phyloP scores from a whole-genome alignment of 1,140 invertebrate genomes.

The Palaemon carinicauda region DNA sequence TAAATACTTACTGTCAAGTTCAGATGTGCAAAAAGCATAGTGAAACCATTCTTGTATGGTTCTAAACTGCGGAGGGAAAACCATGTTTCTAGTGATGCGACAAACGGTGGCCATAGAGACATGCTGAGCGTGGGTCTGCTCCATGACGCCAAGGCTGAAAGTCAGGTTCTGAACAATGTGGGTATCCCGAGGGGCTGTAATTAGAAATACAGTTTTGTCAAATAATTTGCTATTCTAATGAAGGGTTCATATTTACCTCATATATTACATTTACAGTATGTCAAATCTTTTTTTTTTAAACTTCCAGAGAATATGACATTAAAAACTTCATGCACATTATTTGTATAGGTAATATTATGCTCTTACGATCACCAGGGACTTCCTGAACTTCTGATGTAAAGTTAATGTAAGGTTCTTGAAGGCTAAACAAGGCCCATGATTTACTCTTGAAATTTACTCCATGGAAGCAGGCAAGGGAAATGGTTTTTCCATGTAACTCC shows the following conservation, averaged over 20 bases:
- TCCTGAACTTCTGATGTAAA: constrained; percentile 95
- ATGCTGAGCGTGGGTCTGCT: constrained; percentile 68
- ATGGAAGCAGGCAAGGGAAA: constrained; percentile 96
- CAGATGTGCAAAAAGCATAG: constrained; percentile 92
- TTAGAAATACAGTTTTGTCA: not conserved
- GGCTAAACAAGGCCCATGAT: constrained; percentile 94
- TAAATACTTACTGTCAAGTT: constrained; percentile 80
- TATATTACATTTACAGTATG: too few species aligned
- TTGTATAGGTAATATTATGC: not conserved
- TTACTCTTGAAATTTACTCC: constrained; percentile 97
- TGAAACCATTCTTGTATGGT: constrained; percentile 95
- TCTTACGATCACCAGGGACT: constrained; percentile 73
- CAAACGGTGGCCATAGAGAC: constrained; percentile 85
- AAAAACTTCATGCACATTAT: too few species aligned
- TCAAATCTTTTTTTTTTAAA: too few species aligned
- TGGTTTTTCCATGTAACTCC: constrained; percentile 75
- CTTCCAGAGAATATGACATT: too few species aligned
- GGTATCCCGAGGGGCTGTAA: constrained; percentile 61
- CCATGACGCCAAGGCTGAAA: constrained; percentile 79
- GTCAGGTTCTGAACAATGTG: constrained; percentile 75
- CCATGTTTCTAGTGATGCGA: constrained; percentile 85
- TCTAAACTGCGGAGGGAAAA: constrained; percentile 95
- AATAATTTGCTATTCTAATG: not conserved
- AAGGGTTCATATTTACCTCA: too few species aligned
- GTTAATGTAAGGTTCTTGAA: constrained; percentile 92